phyloP scores from a whole-genome alignment of 2,888 invertebrate genomes.

The Patella caerulea region DNA sequence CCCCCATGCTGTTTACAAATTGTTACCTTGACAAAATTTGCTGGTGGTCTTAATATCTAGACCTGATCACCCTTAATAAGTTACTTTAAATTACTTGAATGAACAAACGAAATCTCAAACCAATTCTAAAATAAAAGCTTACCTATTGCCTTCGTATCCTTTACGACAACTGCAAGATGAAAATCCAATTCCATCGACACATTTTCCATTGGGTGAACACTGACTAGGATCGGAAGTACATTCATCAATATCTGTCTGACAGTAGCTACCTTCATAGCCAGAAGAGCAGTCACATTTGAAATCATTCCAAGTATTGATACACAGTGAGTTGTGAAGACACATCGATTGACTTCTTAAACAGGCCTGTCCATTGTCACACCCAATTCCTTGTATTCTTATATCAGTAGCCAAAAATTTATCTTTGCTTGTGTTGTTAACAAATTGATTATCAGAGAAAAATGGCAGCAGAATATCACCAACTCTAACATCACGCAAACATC shows the following conservation, averaged over 20 bases:
- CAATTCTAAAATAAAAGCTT: conserved; percentile 28
- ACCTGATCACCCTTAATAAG: too few relatives aligned
- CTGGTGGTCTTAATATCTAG: too few relatives aligned
- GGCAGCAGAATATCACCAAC: conserved; percentile 87
- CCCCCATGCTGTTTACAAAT: too few relatives aligned
- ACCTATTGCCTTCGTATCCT: conserved; percentile 59
- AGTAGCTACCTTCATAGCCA: conserved; percentile 57
- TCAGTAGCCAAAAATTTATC: conserved; percentile 40
- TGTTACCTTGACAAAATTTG: too few relatives aligned
- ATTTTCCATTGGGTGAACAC: conserved; percentile 45
- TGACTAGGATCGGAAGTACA: conserved; percentile 80
- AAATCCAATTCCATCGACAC: conserved; percentile 49
- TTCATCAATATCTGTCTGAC: conserved; percentile 81
- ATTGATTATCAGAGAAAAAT: conserved; percentile 79
- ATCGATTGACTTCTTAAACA: conserved; percentile 31
- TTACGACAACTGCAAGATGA: conserved; percentile 54
- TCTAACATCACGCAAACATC: conserved; percentile 89
- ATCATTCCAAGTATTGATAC: conserved; percentile 57
- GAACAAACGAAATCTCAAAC: background rate
- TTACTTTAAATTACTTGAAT: background rate
- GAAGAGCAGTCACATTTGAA: conserved; percentile 60
- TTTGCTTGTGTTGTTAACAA: conserved; percentile 49
- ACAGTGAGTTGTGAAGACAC: conserved; percentile 80
- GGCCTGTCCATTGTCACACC: conserved; percentile 6
- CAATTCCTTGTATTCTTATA: background rate